Percentiles rank a stretch among this genome's conserved stretches.
Evolutionary conservation across 2,113 vertebrate genomes (phyloP).

Genomic region (Brienomyrus brachyistius): DNA sequence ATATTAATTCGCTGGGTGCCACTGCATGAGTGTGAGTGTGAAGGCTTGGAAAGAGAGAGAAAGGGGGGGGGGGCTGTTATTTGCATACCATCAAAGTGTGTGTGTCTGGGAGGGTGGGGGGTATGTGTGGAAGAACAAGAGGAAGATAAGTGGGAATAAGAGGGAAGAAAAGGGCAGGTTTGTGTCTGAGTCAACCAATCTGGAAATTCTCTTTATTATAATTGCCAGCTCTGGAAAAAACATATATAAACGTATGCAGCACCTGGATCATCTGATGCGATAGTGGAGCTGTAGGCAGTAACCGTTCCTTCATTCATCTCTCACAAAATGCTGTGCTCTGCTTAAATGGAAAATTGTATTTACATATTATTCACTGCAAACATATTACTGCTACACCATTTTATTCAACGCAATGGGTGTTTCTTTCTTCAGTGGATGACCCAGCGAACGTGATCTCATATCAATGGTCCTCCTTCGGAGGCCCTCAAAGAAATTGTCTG

Average conservation of each 20-base stretch:
- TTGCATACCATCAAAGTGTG: conserved; percentile 30
- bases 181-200: background rate
- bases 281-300: background rate
- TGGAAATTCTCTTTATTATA: conserved; percentile 10
- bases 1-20: conserved; percentile 50
- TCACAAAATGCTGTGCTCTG: background rate
- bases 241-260: background rate
- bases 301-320: background rate
- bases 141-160: conserved; percentile 26
- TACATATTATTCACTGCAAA: conserved; percentile 58
- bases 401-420: background rate
- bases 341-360: conserved; percentile 40
- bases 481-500: background rate
- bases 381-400: conserved; percentile 48
- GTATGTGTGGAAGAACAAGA: conserved; percentile 26
- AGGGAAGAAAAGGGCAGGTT: conserved; percentile 24
- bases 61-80: background rate
- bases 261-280: background rate
- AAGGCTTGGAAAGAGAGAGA: conserved; percentile 14
- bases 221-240: background rate
- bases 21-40: conserved; percentile 45
- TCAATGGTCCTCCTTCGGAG: background rate
- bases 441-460: background rate
- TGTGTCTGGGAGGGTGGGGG: conserved; percentile 34
- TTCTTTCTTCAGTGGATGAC: background rate